phyloP scores from a whole-genome alignment of 2,797 vertebrate genomes.

The Austrolebias charrua region DNA sequence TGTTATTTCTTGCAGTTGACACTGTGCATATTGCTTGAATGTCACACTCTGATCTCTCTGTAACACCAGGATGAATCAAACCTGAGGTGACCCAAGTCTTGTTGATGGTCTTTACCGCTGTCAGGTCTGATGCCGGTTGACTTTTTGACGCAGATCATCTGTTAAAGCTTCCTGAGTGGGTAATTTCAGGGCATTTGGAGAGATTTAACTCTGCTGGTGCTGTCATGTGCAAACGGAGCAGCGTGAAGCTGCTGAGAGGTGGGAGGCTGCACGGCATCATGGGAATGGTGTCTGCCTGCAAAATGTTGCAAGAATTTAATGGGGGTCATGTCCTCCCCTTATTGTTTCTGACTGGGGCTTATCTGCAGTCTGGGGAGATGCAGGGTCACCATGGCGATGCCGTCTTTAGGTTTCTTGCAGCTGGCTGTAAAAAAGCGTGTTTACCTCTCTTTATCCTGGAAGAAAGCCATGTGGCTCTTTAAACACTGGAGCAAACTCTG shows the following conservation, averaged over 20 bases:
- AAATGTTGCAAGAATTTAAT: constrained; percentile 54
- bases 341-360: constrained; percentile 57
- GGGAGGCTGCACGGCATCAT: constrained; percentile 32
- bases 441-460: constrained; percentile 42
- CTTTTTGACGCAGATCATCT: constrained; percentile 54
- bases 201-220: constrained; percentile 52
- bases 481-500: constrained; percentile 35
- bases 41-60: constrained; percentile 20
- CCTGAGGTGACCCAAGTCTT: constrained; percentile 30
- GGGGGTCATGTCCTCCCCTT: constrained; percentile 51
- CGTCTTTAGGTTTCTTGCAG: constrained; percentile 42
- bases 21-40: constrained; percentile 17
- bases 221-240: constrained; percentile 47
- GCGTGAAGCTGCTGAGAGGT: constrained; percentile 32
- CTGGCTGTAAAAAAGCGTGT: constrained; percentile 31
- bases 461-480: constrained; percentile 6
- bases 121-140: constrained; percentile 33
- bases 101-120: constrained; percentile 56
- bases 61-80: constrained; percentile 40
- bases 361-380: constrained; percentile 39
- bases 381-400: constrained; percentile 46
- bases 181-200: constrained; percentile 60
- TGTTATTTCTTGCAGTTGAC: neutral
- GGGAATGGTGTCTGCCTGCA: constrained; percentile 13
- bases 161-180: constrained; percentile 43